Evolutionary conservation across 2,113 vertebrate genomes (phyloP).

Genomic region (Coturnix japonica): DNA sequence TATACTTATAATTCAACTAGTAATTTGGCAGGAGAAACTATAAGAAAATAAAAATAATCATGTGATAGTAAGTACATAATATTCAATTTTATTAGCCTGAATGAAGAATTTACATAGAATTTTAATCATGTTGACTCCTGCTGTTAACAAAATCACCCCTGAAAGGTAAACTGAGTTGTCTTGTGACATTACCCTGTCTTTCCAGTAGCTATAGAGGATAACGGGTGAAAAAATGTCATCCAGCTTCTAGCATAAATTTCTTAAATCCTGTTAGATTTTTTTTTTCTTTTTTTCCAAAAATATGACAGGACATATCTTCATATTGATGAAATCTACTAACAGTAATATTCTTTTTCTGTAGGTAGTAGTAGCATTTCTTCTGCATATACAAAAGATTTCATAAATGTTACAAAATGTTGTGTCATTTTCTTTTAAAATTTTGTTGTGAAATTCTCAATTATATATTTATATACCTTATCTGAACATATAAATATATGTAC

Average conservation of each 20-base stretch:
- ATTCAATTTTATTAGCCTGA: neutral
- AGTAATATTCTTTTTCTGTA: neutral
- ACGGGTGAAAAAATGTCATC: neutral
- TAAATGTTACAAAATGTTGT: neutral
- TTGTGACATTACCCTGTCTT: accelerated
- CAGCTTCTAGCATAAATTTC: neutral
- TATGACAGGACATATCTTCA: neutral
- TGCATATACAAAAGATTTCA: neutral
- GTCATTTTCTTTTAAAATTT: neutral
- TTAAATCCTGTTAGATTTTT: neutral
- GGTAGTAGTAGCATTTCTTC: neutral
- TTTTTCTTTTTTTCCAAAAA: neutral
- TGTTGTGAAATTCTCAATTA: no score
- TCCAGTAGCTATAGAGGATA: neutral
- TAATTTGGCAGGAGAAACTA: no score
- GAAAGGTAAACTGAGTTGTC: neutral
- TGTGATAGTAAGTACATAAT: neutral
- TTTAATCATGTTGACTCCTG: neutral
- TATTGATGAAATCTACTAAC: neutral
- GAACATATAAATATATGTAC: neutral
- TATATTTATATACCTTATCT: neutral
- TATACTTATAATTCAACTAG: no score
- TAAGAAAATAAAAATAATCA: neutral
- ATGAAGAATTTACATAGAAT: neutral
- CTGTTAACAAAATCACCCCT: neutral